A percentile compares a stretch with the other conserved stretches of the same genome.
phyloP scores from a whole-genome alignment of 2,888 invertebrate species.

The Cerastis leucographa region DNA sequence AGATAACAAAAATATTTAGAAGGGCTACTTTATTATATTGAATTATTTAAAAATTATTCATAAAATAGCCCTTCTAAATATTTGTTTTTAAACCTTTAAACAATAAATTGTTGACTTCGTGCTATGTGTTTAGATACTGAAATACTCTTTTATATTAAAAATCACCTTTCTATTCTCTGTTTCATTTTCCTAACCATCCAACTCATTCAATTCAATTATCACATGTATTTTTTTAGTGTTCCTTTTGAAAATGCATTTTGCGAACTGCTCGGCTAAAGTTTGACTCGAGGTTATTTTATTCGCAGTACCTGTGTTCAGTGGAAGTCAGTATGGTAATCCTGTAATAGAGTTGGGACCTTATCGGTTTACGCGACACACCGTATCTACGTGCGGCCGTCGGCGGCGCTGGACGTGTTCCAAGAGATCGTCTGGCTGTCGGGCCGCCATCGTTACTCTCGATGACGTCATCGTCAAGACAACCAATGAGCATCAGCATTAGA shows the following conservation, averaged over 20 bases:
- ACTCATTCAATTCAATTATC: background rate
- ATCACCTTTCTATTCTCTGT: background rate
- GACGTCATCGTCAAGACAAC: no score
- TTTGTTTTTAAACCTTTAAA: conserved; percentile 6
- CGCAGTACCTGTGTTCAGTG: conserved; percentile 67
- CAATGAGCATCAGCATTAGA: no score
- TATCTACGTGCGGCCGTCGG: no score
- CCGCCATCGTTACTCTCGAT: no score
- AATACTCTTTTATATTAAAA: conserved; percentile 26
- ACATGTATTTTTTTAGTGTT: no score
- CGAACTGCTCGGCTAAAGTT: background rate
- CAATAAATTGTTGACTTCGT: background rate
- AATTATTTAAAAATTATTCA: conserved; percentile 1
- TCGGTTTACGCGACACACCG: conserved; percentile 69
- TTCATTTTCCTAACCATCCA: background rate
- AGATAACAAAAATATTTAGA: background rate
- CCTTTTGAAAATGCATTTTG: no score
- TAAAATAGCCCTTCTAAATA: no score
- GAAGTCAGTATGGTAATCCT: conserved; percentile 70
- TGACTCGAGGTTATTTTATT: conserved; percentile 13
- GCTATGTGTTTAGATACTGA: background rate
- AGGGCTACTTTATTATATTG: background rate
- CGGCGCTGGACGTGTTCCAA: no score
- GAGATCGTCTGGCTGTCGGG: no score
- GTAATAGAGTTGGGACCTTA: conserved; percentile 70